Conservation (phyloP, 2,888 invertebrate species). For the Temnothorax ravouxi region DNA sequence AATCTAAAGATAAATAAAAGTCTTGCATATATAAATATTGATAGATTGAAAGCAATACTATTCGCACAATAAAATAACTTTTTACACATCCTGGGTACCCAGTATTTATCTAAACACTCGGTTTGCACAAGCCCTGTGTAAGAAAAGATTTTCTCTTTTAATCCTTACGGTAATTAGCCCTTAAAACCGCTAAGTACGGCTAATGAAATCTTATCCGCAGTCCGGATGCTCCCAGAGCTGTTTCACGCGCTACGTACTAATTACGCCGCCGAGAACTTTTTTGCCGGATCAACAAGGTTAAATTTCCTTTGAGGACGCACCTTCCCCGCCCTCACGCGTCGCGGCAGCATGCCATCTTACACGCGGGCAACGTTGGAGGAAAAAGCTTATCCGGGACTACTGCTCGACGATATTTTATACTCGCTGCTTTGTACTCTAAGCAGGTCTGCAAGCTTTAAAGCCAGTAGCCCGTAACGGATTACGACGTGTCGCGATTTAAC, state of each 20-base stretch:
- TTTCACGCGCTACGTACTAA: slow-evolving; percentile 47
- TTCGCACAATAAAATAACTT: not conserved
- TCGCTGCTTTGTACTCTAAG: slow-evolving; percentile 46
- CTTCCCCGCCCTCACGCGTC: not conserved
- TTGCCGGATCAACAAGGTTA: slow-evolving; percentile 61
- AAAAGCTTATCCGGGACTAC: slow-evolving; percentile 11
- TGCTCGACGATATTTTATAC: slow-evolving; percentile 42
- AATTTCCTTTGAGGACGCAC: slow-evolving; percentile 65
- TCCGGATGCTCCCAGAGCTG: slow-evolving; percentile 36
- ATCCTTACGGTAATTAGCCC: slow-evolving; percentile 36
- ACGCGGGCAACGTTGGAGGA: not conserved
- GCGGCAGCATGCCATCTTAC: slow-evolving; percentile 10
- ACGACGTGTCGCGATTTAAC: slow-evolving; percentile 55
- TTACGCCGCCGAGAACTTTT: slow-evolving; percentile 34
- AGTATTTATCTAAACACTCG: not conserved
- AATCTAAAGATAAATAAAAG: not conserved
- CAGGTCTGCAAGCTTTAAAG: slow-evolving; percentile 53
- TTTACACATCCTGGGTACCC: not conserved
- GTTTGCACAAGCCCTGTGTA: not conserved
- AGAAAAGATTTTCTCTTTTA: slow-evolving; percentile 28
- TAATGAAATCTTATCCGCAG: slow-evolving; percentile 58
- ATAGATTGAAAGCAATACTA: not conserved
- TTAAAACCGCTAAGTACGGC: slow-evolving; percentile 46
- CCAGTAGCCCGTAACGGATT: slow-evolving; percentile 52
- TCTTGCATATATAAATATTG: slow-evolving; percentile 1